Evolutionary conservation across 2,113 vertebrate species (phyloP).

Genomic region (Bos taurus): ARS-UCD2.0 NC_037334.1:103779001-103779500

Average conservation of each 20-base stretch:
- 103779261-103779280: background rate
- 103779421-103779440: background rate
- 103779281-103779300: fast-evolving
- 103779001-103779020: too few relatives aligned
- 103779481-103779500: background rate
- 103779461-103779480: background rate
- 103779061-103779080: background rate
- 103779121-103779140: background rate
- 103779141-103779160: background rate
- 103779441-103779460: background rate
- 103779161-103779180: background rate
- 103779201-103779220: background rate
- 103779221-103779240: background rate
- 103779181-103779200: background rate
- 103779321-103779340: fast-evolving
- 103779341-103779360: fast-evolving
- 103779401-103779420: background rate
- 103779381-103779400: background rate
- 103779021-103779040: too few relatives aligned
- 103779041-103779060: background rate
- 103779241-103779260: fast-evolving
- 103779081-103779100: background rate
- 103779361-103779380: background rate
- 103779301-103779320: background rate
- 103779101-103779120: background rate